phyloP scores from a whole-genome alignment of 2,797 vertebrate species.

The Acropternis orthonyx region DNA sequence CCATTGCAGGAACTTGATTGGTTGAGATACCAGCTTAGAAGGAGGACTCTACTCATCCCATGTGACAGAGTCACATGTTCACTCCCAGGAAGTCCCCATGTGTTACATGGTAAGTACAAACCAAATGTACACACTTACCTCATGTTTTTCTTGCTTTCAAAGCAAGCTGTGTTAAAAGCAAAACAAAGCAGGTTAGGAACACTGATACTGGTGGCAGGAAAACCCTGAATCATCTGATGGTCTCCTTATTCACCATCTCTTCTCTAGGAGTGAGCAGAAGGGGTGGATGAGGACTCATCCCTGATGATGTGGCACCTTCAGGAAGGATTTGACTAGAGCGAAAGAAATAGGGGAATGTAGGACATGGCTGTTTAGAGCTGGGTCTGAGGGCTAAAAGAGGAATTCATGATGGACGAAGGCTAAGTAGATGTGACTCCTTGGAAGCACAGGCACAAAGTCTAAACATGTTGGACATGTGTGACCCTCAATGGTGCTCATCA shows the following conservation, averaged over 20 bases:
- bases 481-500: not conserved
- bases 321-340: not conserved
- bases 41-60: not conserved
- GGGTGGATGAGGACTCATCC: not conserved
- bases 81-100: not conserved
- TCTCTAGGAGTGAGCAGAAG: not conserved
- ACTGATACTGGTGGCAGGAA: fast-evolving
- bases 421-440: not conserved
- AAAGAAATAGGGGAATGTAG: not conserved
- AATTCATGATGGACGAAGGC: not conserved
- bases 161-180: not conserved
- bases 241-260: not conserved
- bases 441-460: not conserved
- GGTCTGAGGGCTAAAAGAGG: not conserved
- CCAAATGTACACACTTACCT: not conserved
- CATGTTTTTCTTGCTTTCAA: not conserved
- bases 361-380: not conserved
- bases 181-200: not conserved
- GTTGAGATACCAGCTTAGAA: not conserved
- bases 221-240: not conserved
- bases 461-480: not conserved
- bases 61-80: not conserved
- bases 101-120: not conserved
- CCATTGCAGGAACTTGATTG: not conserved
- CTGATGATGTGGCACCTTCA: not conserved